Evolutionary conservation across 1,140 invertebrate species (phyloP), one percentile per base, ranked within the genome.

Genomic region (Whitmania pigra): DNA sequence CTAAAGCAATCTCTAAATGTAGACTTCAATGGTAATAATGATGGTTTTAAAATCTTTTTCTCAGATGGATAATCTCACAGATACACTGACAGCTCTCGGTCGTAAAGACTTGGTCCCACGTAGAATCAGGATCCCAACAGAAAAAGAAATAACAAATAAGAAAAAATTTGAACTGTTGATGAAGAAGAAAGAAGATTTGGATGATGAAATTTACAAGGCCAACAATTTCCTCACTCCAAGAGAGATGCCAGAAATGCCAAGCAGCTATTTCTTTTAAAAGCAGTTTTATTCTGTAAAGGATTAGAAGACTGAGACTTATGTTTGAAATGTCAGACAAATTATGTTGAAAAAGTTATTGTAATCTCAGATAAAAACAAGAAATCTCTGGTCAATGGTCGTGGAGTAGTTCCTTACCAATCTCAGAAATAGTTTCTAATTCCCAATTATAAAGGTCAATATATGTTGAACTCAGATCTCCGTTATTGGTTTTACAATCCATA

Each of bases 141-240:
- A 31, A 63, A n/a, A 13, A 31, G 22, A 63, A 63, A 11, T 63
- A 13, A 25, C 29, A 63, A 11, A n/a, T 18, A 13, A 11, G 29
- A 63, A 15, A 17, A 63, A n/a, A 63, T 63, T 63, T 6, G 57
- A 63, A 63, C 2, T 63, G 4, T 1, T 25, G 11, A 63, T 63
- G 57, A 63, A 63, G 11, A 63, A 63, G 4, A 63, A 63, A 31
- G 57, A 63, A 31, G 57, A 63, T 15, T 13, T 17, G 2, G 57
- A 63, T n/a, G 57, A 63, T 20, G 22, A 3, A 13, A 63, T 25
- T 22, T 63, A 25, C 22, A 63, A n/a, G 29, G 57, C 57, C 18
- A 63, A 63, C 57, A 20, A 20, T 7, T 63, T 63, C 29, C 29
- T 63, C 57, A 63, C 57, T 13, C 57, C 57, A 63, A 63, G 57